Base-by-base conservation (phyloP, 2,113 vertebrate species). In the Tachuris rubrigastra region DNA sequence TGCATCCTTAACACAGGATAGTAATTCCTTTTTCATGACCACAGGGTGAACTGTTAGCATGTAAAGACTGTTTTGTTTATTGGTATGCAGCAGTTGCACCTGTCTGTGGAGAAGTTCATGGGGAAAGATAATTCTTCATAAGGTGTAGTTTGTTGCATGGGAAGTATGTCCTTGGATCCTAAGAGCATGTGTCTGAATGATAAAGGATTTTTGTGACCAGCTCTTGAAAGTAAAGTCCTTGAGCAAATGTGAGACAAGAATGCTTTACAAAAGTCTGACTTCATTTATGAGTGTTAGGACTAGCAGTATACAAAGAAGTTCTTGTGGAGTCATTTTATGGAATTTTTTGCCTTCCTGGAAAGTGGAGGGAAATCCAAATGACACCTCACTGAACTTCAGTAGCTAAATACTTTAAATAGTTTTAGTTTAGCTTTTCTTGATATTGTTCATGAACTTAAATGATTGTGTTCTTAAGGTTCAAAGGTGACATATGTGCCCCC, bases 401-500 rank as follows among this genome's bases (percentile, higher is more conserved):
- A 41, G 21, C 6, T 81, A 47, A 3, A 4, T 69, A 39, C 9
- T 47, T 84, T 23, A 68, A 90, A 15, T 27, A 71, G 4, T 41
- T 66, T 20, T 31, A 14, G 9, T 50, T 82, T 19, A 24, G 6
- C 3, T 58, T 69, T 46, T 79, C 22, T 25, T 75, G 42, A 4
- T 33, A 8, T n/a, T 81, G 37, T 58, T 93, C 3, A 8, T 67
- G 4, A 74, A 66, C 14, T 59, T 62, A 30, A n/a, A 4, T 85
- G 89, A 23, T 52, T 96, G 2, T 89, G 11, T 94, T 89, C 80
- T 18, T 9, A 96, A 99, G 99, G 97, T 90, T 99, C 98, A 3
- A 99, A 90, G 88, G 98, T 99, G 89, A 99, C 98, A 2, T 99
- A 99, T 0, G 71, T 99, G 33, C 99, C 99, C 0, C 99, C 99